Percentiles rank a stretch among this genome's conserved stretches.
Conservation (phyloP, 2,888 invertebrate genomes). For the Sycophila texana region DNA sequence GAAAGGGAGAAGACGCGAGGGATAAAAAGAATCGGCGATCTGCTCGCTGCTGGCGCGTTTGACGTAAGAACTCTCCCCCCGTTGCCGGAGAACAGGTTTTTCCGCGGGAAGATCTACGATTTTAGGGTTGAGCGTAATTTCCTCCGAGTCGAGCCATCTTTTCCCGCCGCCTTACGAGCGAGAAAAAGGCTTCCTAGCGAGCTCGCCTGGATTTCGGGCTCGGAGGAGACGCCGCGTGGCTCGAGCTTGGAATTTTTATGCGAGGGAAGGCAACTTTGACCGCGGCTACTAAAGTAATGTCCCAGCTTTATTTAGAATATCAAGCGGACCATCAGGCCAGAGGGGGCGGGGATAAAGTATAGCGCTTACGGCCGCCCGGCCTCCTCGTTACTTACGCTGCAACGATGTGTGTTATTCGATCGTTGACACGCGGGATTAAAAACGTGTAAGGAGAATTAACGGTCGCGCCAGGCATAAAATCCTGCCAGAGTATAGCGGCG, state of each 20-base stretch:
- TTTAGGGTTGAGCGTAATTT: slow-evolving; percentile 50
- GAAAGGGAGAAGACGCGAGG: slow-evolving; percentile 3
- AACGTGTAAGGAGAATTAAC: slow-evolving; percentile 23
- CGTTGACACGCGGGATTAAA: slow-evolving; percentile 12
- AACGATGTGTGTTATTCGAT: slow-evolving; percentile 45
- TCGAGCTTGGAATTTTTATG: slow-evolving; percentile 39
- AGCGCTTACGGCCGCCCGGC: neutral
- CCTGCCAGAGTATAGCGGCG: neutral
- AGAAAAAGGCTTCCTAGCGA: slow-evolving; percentile 17
- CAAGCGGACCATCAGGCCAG: neutral
- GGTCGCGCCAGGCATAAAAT: slow-evolving; percentile 4
- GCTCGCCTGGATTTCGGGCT: slow-evolving; percentile 6
- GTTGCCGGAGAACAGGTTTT: slow-evolving; percentile 49
- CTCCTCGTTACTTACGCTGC: slow-evolving; percentile 4
- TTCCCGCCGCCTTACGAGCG: neutral
- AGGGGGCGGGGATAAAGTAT: slow-evolving; percentile 4
- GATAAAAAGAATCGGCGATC: slow-evolving; percentile 45
- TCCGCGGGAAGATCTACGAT: slow-evolving; percentile 51
- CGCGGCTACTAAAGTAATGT: slow-evolving; percentile 12
- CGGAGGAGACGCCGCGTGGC: slow-evolving; percentile 8
- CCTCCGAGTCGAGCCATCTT: slow-evolving; percentile 34
- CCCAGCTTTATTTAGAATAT: slow-evolving; percentile 40
- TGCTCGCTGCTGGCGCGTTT: slow-evolving; percentile 20
- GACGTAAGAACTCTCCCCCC: slow-evolving; percentile 38
- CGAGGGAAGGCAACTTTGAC: slow-evolving; percentile 23